These are phyloP conservation scores for Urocitellus parryii DNA, from an alignment of 2,113 vertebrate species.

Conservation along the genomic window DNA sequence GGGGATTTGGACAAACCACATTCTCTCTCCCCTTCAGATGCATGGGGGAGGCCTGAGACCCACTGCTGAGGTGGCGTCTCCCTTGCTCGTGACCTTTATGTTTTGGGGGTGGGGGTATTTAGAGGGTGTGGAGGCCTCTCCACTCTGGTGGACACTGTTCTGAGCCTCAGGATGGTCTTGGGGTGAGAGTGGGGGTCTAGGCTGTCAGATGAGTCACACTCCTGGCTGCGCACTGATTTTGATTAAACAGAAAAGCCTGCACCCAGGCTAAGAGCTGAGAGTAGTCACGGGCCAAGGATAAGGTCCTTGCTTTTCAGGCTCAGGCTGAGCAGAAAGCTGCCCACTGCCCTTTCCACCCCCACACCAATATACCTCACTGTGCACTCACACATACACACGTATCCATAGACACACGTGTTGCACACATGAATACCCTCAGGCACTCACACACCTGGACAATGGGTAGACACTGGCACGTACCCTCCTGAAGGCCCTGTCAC, in stretches of 20 bases:
- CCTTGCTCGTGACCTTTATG: not conserved
- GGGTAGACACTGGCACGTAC: not conserved
- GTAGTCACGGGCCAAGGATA: not conserved
- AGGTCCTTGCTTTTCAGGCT: not conserved
- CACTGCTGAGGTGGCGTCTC: not conserved
- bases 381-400: not conserved
- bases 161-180: not conserved
- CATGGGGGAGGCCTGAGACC: not conserved
- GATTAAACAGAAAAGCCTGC: not conserved
- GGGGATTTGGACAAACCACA: not conserved
- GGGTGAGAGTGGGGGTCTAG: not conserved
- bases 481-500: not conserved
- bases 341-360: not conserved
- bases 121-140: not conserved
- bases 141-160: not conserved
- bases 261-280: not conserved
- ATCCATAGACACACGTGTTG: not conserved
- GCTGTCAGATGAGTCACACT: not conserved
- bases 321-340: not conserved
- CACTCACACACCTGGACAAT: not conserved
- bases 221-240: not conserved
- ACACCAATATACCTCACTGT: not conserved
- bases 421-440: not conserved
- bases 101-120: not conserved
- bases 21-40: not conserved